Conservation (phyloP, 64 coral and sea anemone species). For the Hydrozoanthus tunicans region DNA sequence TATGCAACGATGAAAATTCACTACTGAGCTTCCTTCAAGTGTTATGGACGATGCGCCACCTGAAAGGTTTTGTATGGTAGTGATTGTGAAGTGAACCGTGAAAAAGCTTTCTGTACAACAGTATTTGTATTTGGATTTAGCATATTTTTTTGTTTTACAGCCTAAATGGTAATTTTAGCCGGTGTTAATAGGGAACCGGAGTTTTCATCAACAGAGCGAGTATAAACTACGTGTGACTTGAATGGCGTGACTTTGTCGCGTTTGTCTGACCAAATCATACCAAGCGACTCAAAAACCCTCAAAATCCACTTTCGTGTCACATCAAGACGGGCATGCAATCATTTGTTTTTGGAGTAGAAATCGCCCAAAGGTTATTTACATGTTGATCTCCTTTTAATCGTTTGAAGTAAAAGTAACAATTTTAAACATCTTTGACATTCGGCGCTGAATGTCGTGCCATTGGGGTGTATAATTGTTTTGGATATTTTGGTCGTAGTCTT, state of each 20-base stretch:
- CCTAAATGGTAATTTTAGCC: neutral
- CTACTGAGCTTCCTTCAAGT: neutral
- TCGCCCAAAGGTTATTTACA: neutral
- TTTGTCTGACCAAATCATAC: neutral
- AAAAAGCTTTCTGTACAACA: neutral
- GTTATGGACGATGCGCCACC: neutral
- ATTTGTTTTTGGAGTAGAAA: neutral
- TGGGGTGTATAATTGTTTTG: neutral
- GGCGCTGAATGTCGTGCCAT: neutral
- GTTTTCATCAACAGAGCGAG: neutral
- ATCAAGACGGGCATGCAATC: neutral
- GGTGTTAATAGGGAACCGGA: neutral
- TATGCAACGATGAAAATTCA: too few species aligned
- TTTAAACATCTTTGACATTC: neutral
- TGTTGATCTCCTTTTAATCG: neutral
- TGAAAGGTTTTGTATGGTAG: neutral
- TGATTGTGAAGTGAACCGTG: constrained; percentile 20
- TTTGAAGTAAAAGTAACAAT: neutral
- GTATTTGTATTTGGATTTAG: neutral
- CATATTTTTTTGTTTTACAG: neutral
- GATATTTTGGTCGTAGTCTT: neutral
- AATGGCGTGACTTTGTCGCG: constrained; percentile 17
- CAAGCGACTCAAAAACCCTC: neutral
- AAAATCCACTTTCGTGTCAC: neutral
- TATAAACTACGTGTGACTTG: neutral